Base-by-base conservation (phyloP, 2,888 invertebrate species). In the Congeria kusceri region DNA sequence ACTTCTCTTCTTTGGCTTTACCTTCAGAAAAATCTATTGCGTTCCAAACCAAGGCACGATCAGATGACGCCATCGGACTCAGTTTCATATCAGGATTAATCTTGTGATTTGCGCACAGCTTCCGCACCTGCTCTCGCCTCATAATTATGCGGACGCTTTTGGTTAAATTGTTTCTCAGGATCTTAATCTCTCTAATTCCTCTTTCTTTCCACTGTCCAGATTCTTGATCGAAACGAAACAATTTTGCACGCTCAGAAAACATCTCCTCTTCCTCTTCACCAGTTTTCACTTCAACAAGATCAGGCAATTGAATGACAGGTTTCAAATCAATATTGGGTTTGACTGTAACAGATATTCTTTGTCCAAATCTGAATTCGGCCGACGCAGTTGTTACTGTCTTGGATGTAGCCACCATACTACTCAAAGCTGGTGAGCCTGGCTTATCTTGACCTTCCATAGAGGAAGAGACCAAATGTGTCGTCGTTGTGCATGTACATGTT, bases 171-270 rank as follows among this genome's bases (percentile, higher is more conserved):
- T 90, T 86, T 44, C 77, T 77, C 13, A 98, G 94, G 25, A 98
- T 95, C 93, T 98, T 98, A 56, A 98, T 95, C 77, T 95, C 95
- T 0, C 98, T 98, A 68, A 96, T 94, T 0, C 98, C 98, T 80
- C 98, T 95, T 92, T 98, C 98, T 91, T 97, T 98, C 98, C 98
- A 98, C 91, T 98, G 97, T 78, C 96, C 96, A 3, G 96, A 95
- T 0, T 95, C 95, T 0, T 70, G 49, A n/a, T 95, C 95, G 91
- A 95, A 97, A 1, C 98, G 95, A 93, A 95, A 98, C 7, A 98
- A 94, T 93, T 97, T 98, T 0, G 97, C 97, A 70, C 97, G 95
- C n/a, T 96, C 95, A 83, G 95, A 95, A 92, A 98, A 98, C 87
- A 98, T 92, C 53, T 88, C 93, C 92, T 98, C 98, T 32, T 98